These are phyloP conservation scores for Slavum lentiscoides DNA, from an alignment of 2,888 invertebrate species.

Conservation along the genomic window DNA sequence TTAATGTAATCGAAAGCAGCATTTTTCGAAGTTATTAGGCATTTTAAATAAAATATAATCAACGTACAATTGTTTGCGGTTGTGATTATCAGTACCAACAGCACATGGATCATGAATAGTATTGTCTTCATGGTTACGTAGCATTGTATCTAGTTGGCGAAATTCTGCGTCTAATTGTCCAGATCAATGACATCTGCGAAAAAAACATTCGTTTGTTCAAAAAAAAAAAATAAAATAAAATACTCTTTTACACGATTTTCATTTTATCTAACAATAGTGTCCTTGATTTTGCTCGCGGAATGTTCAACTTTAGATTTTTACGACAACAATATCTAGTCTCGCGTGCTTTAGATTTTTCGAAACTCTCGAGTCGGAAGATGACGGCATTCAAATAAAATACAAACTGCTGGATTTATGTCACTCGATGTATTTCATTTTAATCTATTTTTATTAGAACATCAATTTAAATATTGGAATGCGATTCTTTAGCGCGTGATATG, in stretches of 20 bases:
- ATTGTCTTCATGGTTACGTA: conserved; percentile 32
- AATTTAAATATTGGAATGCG: background rate
- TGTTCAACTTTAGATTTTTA: background rate
- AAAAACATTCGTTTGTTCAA: background rate
- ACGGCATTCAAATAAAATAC: background rate
- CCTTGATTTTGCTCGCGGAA: background rate
- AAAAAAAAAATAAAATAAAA: background rate
- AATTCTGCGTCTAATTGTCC: background rate
- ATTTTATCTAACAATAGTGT: background rate
- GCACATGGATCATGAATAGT: conserved; percentile 10
- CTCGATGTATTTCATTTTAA: background rate
- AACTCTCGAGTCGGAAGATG: no score
- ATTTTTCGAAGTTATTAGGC: background rate
- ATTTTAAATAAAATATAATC: background rate
- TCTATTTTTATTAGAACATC: background rate
- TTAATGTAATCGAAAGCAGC: no score
- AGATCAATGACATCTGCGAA: conserved; percentile 30
- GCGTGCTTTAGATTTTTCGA: background rate
- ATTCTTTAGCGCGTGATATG: background rate
- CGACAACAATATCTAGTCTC: background rate
- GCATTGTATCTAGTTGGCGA: conserved; percentile 13
- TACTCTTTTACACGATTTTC: background rate
- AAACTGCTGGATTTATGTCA: background rate
- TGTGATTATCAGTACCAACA: conserved; percentile 25
- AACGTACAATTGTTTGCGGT: conserved; percentile 23